phyloP scores from a whole-genome alignment of 2,888 invertebrate genomes.

The Helobdella robusta region DNA sequence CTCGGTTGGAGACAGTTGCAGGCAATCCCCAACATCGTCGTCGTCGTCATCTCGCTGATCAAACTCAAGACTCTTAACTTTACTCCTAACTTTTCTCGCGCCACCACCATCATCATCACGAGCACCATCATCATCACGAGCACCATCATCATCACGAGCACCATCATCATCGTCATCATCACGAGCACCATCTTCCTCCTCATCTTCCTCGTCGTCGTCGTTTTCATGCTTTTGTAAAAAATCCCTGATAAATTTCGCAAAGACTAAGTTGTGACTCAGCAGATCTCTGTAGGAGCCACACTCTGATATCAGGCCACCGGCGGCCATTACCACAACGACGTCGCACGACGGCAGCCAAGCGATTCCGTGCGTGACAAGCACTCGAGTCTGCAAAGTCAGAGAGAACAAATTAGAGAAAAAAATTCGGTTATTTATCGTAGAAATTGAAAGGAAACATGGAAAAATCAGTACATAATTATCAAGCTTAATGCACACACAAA shows the following conservation, averaged over 20 bases:
- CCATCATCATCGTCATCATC: not conserved
- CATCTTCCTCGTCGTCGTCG: not conserved
- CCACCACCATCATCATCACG: not conserved
- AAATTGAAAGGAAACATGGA: no score
- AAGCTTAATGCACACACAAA: not conserved
- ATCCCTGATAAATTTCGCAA: constrained; percentile 53
- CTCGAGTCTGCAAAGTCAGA: constrained; percentile 61
- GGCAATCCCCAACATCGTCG: no score
- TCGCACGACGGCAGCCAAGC: constrained; percentile 83
- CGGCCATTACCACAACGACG: constrained; percentile 75
- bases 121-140: not conserved
- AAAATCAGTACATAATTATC: not conserved
- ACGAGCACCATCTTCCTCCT: not conserved
- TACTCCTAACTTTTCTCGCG: not conserved
- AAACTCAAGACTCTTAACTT: no score
- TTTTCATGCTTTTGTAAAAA: constrained; percentile 17
- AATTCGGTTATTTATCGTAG: no score
- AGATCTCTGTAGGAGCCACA: constrained; percentile 80
- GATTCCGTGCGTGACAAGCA: constrained; percentile 89
- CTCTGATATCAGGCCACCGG: constrained; percentile 77
- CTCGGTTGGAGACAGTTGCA: no score
- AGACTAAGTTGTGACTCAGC: constrained; percentile 63
- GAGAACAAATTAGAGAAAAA: no score
- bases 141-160: not conserved
- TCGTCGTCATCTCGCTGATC: no score